phyloP scores from a whole-genome alignment of 2,113 vertebrate genomes.

The Sinocyclocheilus anophthalmus region DNA sequence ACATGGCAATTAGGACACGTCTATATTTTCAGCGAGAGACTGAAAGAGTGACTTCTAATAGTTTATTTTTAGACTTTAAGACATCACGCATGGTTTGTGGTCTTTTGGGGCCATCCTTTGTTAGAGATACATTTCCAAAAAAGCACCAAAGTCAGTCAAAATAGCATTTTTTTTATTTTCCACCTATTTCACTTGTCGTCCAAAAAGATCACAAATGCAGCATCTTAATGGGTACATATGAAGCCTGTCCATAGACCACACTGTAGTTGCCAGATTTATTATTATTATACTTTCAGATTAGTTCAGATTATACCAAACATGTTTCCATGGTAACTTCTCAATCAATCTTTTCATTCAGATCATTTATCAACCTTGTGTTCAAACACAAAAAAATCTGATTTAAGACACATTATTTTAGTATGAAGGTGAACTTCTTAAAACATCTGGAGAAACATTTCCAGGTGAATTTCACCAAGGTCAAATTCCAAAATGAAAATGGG shows the following conservation, averaged over 20 bases:
- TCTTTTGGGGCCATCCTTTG: conserved; percentile 2
- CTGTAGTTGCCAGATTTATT: not conserved
- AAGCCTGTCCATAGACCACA: not conserved
- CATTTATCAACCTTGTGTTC: too few species aligned
- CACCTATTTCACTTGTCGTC: not conserved
- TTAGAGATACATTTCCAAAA: not conserved
- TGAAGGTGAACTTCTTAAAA: too few species aligned
- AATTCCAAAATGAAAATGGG: too few species aligned
- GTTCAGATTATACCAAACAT: not conserved
- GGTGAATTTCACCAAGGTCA: too few species aligned
- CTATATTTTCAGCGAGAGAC: conserved; percentile 21
- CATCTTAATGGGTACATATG: not conserved
- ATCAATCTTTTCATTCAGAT: not conserved
- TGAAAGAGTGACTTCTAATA: not conserved
- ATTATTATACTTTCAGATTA: not conserved
- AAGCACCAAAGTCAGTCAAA: not conserved
- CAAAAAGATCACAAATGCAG: not conserved
- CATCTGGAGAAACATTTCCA: too few species aligned
- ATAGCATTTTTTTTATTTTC: not conserved
- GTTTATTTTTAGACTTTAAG: conserved; percentile 28
- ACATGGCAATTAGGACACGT: conserved; percentile 15
- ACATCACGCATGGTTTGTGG: conserved; percentile 9
- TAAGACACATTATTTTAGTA: too few species aligned
- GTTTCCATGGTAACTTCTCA: not conserved
- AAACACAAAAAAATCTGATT: too few species aligned